Conservation (phyloP, 1,140 invertebrate genomes). For the Glossosoma conforme region DNA sequence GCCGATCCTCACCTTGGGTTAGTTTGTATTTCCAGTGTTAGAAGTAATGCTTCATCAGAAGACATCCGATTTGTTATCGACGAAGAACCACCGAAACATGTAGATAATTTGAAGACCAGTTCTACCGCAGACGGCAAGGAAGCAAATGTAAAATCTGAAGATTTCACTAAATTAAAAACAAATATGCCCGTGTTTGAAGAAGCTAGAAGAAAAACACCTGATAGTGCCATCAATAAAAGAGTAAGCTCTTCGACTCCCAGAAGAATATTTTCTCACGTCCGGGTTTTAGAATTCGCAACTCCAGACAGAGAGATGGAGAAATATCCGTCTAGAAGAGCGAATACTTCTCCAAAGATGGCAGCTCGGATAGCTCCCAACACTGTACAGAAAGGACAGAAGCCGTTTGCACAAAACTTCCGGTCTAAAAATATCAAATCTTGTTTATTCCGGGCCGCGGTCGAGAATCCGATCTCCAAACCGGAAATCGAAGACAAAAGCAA, state of each 20-base stretch:
- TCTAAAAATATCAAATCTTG: conserved; percentile 16
- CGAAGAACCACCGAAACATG: too few relatives aligned
- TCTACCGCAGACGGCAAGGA: too few relatives aligned
- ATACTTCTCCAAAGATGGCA: conserved; percentile 20
- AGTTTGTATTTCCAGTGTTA: conserved; percentile 7
- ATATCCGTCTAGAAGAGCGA: conserved; percentile 2
- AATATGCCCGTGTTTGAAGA: too few relatives aligned
- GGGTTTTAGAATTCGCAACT: conserved; percentile 27
- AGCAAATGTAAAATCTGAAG: too few relatives aligned
- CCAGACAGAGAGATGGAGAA: conserved; percentile 5
- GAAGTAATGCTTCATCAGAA: conserved; percentile 13
- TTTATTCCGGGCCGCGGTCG: conserved; percentile 7
- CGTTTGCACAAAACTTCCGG: too few relatives aligned
- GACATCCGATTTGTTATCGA: conserved; percentile 13
- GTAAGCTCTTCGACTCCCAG: conserved; percentile 20
- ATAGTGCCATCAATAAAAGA: conserved; percentile 13
- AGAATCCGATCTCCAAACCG: neutral
- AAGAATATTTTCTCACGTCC: conserved; percentile 19
- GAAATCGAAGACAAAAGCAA: neutral
- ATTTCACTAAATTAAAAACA: too few relatives aligned
- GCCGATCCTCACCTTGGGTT: too few relatives aligned
- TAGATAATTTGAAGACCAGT: too few relatives aligned
- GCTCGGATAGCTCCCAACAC: neutral
- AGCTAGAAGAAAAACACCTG: conserved; percentile 22
- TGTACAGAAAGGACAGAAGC: neutral